Evolutionary conservation across 2,113 vertebrate species (phyloP), one percentile per base, ranked within the genome.

Genomic region (Myocastor coypus): DNA sequence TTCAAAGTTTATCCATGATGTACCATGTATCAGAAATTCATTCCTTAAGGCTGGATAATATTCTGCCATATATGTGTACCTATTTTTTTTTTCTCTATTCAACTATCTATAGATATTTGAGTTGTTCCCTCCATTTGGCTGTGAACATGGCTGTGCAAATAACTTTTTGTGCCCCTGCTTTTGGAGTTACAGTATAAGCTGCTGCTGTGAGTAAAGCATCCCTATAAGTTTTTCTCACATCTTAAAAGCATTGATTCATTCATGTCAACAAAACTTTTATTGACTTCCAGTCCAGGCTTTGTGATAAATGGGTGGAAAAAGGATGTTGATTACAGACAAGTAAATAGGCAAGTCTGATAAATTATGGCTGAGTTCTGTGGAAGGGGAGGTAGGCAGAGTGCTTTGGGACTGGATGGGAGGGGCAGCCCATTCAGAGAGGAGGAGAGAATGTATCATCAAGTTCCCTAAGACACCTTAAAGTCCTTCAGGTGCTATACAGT

Each of bases 231-330:
- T 87, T 91, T 34, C 40, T 61, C n/a, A 64, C 1, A 1, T 57
- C 87, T 83, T 87, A 46, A 87, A 96, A 95, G 61, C 87, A 46
- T 93, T 81, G 78, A 59, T n/a, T 94, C 59, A 63, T 82, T 95
- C 77, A 34, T 34, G 50, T 94, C 75, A 94, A 12, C 68, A 61
- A 61, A 78, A 68, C 30, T 89, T 92, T 82, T 50, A 86, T 42
- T 83, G 85, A 78, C 83, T 71, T 87, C n/a, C 81, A 63, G 20
- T 75, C 63, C 69, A n/a, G 32, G 34, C 61, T 78, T 61, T 81
- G n/a, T 82, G 77, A 69, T 81, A 13, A 52, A 0, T 17, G 30
- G 55, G 37, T 59, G n/a, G 34, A 32, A 42, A 83, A 61, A 42
- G 34, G 12, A 34, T 83, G 55, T 50, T 94, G 78, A 83, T 86